A percentile compares a stretch with the other conserved stretches of the same genome.
Conservation (phyloP, 2,113 vertebrate genomes). For the Nicator chloris region DNA sequence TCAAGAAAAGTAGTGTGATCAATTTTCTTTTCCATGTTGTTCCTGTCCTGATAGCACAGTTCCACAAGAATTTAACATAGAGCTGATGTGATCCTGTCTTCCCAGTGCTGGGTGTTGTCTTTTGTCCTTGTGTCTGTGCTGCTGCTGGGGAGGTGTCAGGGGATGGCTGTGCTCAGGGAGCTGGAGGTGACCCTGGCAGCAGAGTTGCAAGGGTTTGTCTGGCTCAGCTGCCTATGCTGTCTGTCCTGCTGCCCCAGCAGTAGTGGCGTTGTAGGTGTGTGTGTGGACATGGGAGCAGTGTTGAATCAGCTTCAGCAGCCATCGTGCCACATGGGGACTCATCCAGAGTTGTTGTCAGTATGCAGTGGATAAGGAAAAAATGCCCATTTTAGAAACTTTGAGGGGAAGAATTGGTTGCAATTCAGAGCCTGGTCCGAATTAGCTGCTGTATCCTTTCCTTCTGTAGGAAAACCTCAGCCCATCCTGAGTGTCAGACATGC, state of each 20-base stretch:
- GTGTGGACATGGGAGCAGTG: neutral
- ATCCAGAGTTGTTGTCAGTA: neutral
- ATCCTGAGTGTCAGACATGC: neutral
- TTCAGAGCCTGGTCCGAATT: neutral
- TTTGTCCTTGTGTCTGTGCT: neutral
- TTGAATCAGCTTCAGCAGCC: neutral
- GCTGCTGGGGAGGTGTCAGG: neutral
- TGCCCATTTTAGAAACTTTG: neutral
- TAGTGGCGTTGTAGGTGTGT: neutral
- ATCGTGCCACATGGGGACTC: rapidly evolving
- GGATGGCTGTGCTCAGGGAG: neutral
- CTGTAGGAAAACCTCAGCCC: neutral
- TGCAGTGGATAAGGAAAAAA: neutral
- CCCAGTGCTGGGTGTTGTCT: neutral
- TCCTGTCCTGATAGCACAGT: neutral
- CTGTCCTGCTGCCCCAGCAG: neutral
- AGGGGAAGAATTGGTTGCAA: neutral
- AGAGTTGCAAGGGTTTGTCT: neutral
- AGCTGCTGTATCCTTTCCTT: neutral
- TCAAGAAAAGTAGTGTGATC: neutral
- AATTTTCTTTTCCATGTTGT: neutral
- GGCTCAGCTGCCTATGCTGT: neutral
- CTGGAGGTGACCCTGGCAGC: neutral
- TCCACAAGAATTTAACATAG: rapidly evolving
- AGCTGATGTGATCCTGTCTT: neutral